These are phyloP conservation scores for Coturnix japonica DNA, from an alignment of 2,113 vertebrate genomes.

Conservation along the genomic window DNA sequence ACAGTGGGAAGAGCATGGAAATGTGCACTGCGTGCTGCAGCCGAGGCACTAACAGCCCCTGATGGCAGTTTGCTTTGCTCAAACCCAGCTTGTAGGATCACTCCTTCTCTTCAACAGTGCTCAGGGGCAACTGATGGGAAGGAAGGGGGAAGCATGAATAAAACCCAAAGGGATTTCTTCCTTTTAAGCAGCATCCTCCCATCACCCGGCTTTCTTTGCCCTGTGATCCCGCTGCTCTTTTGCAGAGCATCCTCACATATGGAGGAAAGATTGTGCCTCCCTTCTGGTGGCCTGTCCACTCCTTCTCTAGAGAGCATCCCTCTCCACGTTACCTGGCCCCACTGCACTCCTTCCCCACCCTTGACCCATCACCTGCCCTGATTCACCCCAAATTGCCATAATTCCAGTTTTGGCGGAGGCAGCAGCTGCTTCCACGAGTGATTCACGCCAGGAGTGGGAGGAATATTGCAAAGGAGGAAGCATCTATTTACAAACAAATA, in stretches of 20 bases:
- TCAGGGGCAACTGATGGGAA: neutral
- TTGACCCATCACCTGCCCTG: neutral
- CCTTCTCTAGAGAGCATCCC: neutral
- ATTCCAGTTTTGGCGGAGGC: neutral
- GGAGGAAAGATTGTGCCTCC: neutral
- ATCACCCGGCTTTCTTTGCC: neutral
- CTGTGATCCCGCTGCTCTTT: rapidly evolving
- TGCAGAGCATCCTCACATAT: rapidly evolving
- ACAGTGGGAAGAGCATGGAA: neutral
- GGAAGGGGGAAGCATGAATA: neutral
- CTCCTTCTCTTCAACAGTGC: neutral
- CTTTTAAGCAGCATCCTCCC: neutral
- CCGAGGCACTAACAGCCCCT: neutral
- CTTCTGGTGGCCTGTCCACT: rapidly evolving
- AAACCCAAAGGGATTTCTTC: neutral
- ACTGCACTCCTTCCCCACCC: neutral
- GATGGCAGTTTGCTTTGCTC: rapidly evolving
- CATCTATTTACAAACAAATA: constrained; percentile 28
- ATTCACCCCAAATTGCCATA: neutral
- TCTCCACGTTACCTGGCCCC: neutral
- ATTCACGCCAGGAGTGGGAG: neutral
- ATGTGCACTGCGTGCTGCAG: neutral
- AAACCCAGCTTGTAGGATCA: rapidly evolving
- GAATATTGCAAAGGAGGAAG: neutral
- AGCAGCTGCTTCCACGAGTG: neutral